Base-by-base conservation (phyloP, 2,113 vertebrate species). In the Pionites leucogaster region DNA sequence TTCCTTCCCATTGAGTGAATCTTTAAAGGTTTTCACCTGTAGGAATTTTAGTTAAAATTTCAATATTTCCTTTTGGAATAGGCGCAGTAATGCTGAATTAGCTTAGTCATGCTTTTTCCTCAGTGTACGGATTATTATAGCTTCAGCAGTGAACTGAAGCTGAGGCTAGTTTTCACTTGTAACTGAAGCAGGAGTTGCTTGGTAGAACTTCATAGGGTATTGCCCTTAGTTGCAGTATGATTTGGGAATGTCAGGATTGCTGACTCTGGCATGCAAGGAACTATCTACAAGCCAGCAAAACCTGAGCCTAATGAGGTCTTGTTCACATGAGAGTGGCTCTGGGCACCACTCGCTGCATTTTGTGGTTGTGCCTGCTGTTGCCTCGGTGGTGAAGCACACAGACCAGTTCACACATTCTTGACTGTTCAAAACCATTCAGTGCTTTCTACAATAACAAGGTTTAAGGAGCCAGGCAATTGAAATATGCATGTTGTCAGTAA, bases 131-230 rank as follows among this genome's bases (percentile, higher is more conserved):
- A 17, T 67, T 72, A 53, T 68, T 46, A 12, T 27, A 47, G 5
- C 27, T 18, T 17, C 59, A 81, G 15, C n/a, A 60, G 33, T 9
- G 24, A 41, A 16, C 24, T 72, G 59, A 65, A 59, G 19, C 50
- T 39, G n/a, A 57, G 37, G 13, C 2, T 41, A 7, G 50, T 76
- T 77, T 72, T 49, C 14, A n/a, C 18, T 6, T n/a, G 24, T 12
- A 44, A 13, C 42, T 28, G n/a, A 59, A 63, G 47, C 6, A 28
- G 23, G 16, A 55, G 9, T 3, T 31, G 6, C 18, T 52, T 31
- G 49, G 18, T 18, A 31, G 57, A 50, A 7, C 31, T 12, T 72
- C 0, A 0, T 25, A 47, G 37, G 31, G 13, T 22, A 8, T 22
- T 52, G 29, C 16, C 23, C 8, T 31, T 42, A 60, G 24, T 25